These are phyloP conservation scores for Pyralis farinalis DNA, from an alignment of 2,888 invertebrate genomes.

Conservation along the genomic window DNA sequence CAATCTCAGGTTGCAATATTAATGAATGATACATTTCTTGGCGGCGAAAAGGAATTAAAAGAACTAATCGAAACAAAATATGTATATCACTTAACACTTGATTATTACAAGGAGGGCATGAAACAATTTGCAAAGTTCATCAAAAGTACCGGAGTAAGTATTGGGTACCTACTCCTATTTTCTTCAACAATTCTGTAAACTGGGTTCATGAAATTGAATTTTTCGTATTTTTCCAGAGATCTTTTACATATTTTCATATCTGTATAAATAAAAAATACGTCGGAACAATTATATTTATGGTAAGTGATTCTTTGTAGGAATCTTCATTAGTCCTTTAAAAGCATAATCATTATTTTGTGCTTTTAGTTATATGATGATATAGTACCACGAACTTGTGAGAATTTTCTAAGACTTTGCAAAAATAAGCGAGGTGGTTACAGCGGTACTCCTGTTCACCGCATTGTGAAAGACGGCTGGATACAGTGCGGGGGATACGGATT, in stretches of 20 bases:
- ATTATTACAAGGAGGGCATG: slow-evolving; percentile 67
- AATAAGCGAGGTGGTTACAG: slow-evolving; percentile 67
- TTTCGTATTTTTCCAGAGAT: slow-evolving; percentile 66
- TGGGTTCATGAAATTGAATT: too few relatives aligned
- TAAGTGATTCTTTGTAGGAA: slow-evolving; percentile 35
- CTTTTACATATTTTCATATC: slow-evolving; percentile 78
- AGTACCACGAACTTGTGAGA: slow-evolving; percentile 79
- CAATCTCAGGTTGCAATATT: slow-evolving; percentile 70
- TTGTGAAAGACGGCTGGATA: slow-evolving; percentile 86
- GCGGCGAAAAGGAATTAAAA: slow-evolving; percentile 72
- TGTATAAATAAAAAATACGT: slow-evolving; percentile 57
- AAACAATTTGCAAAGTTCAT: slow-evolving; percentile 62
- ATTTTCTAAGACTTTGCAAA: slow-evolving; percentile 79
- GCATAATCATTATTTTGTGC: neutral
- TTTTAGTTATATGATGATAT: slow-evolving; percentile 81
- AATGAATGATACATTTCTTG: slow-evolving; percentile 69
- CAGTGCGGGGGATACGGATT: slow-evolving; percentile 83
- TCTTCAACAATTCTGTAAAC: too few relatives aligned
- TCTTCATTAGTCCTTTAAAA: neutral
- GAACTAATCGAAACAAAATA: slow-evolving; percentile 65
- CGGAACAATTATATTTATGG: slow-evolving; percentile 82
- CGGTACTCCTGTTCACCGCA: slow-evolving; percentile 82
- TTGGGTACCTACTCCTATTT: too few relatives aligned
- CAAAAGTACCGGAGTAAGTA: slow-evolving; percentile 59
- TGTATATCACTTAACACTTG: slow-evolving; percentile 52